Conservation (phyloP, 35 echinoderm and acorn worm genomes). For the Apostichopus californicus region DNA sequence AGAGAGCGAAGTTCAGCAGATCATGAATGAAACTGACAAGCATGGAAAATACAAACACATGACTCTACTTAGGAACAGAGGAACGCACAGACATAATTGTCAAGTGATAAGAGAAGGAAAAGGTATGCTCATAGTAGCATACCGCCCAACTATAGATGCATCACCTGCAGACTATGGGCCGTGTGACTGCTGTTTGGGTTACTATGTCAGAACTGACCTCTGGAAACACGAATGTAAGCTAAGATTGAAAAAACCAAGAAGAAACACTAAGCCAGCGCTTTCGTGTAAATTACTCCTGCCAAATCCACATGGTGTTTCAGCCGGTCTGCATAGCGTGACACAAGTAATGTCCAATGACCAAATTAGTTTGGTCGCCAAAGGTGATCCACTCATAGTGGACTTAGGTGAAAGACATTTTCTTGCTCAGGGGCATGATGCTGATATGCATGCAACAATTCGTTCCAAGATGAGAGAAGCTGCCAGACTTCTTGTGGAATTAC, state of each 20-base stretch:
- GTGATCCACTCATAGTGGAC: conserved; percentile 54
- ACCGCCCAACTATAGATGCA: conserved; percentile 43
- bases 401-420: conserved; percentile 27
- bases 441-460: conserved; percentile 43
- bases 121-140: conserved; percentile 61
- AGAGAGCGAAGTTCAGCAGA: conserved; percentile 44
- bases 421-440: conserved; percentile 38
- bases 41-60: conserved; percentile 48
- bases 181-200: conserved; percentile 64
- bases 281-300: conserved; percentile 54
- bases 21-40: conserved; percentile 34
- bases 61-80: conserved; percentile 63
- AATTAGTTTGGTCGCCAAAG: conserved; percentile 54
- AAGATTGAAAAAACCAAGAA: background rate
- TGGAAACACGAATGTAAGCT: conserved; percentile 67
- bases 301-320: background rate
- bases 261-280: conserved; percentile 21
- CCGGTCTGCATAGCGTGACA: conserved; percentile 35
- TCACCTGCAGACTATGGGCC: conserved; percentile 65
- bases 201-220: conserved; percentile 57
- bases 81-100: conserved; percentile 70
- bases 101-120: conserved; percentile 54
- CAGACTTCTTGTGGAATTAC: conserved; percentile 51
- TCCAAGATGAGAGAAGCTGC: conserved; percentile 57
- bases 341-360: conserved; percentile 35